These are phyloP conservation scores for Philaethria dido DNA, from an alignment of 2,888 invertebrate genomes.

Conservation along the genomic window DNA sequence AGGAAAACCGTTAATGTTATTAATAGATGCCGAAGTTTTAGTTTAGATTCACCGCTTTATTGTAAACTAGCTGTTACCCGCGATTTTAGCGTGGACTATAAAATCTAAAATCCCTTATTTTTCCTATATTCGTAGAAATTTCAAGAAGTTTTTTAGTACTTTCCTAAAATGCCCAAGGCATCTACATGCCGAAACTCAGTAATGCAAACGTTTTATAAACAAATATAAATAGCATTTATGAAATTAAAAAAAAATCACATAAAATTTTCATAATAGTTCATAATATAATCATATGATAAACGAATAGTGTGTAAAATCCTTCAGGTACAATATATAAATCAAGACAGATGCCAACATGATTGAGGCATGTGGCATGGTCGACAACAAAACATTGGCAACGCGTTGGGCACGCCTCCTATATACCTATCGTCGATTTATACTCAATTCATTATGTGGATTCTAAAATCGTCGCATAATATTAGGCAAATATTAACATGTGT, in stretches of 20 bases:
- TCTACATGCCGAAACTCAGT: no score
- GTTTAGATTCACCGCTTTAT: no score
- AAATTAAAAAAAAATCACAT: background rate
- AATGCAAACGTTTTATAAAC: no score
- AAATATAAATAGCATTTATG: background rate
- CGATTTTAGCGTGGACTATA: no score
- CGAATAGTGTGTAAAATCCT: background rate
- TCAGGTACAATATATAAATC: constrained; percentile 31
- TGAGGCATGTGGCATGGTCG: constrained; percentile 30
- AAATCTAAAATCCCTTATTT: no score
- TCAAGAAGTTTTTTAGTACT: no score
- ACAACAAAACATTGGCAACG: constrained; percentile 39
- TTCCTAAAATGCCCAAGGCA: no score
- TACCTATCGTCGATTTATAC: constrained; percentile 5
- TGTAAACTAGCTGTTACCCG: no score
- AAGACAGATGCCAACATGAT: constrained; percentile 41
- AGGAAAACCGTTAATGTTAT: background rate
- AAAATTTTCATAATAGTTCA: background rate
- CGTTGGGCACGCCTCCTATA: constrained; percentile 34
- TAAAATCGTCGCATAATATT: no score
- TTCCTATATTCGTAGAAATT: no score
- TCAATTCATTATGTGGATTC: background rate
- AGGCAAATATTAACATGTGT: no score
- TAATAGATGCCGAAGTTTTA: background rate
- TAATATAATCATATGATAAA: background rate